Evolutionary conservation across 2,888 invertebrate genomes (phyloP), one percentile per base, ranked within the genome.

Genomic region (Osedax fenrisi): DNA sequence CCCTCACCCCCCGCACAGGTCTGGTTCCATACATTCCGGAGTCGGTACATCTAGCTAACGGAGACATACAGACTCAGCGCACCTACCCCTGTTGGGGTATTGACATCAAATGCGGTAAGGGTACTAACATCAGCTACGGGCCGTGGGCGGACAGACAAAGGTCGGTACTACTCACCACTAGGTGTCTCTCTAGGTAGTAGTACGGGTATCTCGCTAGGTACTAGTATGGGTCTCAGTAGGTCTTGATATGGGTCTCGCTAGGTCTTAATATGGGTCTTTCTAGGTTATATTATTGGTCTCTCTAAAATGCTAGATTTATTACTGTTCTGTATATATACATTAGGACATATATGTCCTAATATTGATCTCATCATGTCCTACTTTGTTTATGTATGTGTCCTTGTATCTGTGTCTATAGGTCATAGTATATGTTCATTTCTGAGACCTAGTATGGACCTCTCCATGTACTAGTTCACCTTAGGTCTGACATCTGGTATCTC

Each of bases 111-210:
- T 87, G 87, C 81, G 82, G 82, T 27, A 83, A 83, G 78, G 92
- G 94, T 0, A 94, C 94, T 85, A 94, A 92, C 78, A 92, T 98
- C 81, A 95, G 94, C 84, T 98, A 97, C 82, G 97, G 97, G 0
- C 97, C 97, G 0, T 98, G 97, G 97, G 97, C 96, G 2, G 97
- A 98, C 83, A 88, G 95, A 72, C 97, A 98, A 84, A 88, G 97
- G 84, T 84, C 76, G 26, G 68, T 2, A 25, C 2, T 1, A 0
- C 21, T 24, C 1, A 2, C 13, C 2, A 10, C 21, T n/a, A n/a
- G n/a, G n/a, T n/a, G n/a, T n/a, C n/a, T n/a, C n/a, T n/a, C n/a
- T n/a, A n/a, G n/a, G n/a, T n/a, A n/a, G n/a, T n/a, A n/a, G n/a
- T n/a, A n/a, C n/a, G n/a, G n/a, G n/a, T n/a, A n/a, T n/a, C n/a